Base-by-base conservation (phyloP, 2,888 invertebrate genomes). In the Agrotis puta region DNA sequence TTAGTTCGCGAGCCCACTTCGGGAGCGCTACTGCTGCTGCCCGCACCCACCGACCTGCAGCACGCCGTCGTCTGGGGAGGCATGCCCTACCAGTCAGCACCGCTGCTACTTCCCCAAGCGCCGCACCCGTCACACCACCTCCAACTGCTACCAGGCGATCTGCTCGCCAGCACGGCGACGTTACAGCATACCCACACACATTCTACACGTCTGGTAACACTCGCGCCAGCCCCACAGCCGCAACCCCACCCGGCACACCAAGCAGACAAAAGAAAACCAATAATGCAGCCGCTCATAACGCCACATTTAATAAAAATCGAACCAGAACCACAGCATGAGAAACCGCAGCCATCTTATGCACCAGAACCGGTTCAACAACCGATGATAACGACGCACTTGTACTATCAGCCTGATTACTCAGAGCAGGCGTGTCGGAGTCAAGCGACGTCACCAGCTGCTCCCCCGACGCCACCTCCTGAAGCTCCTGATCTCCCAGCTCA, bases 1-100 rank as follows among this genome's bases (percentile, higher is more conserved):
- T 96, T 99, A 88, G 98, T 98, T 64, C 97, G 98, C 79, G 99
- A 99, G 91, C 98, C 98, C 45, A 97, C 98, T 27, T 98, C 98
- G 5, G 98, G 98, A 58, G 98, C 98, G 85, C 96, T 98, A 76
- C 97, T 98, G 81, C 97, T 98, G 79, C 96, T 98, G 85, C 98
- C 98, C 58, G 97, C 98, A 50, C 97, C 98, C 58, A 97, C 93
- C 3, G 97, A 97, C 88, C 94, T 98, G 79, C 97, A 97, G 80
- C 97, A 98, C 90, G 97, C 98, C 0, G 97, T 98, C 57, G 97
- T 98, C 24, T 98, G 98, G 98, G 98, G 98, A 51, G 97, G 97
- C 86, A 97, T 97, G 90, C 92, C 96, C 75, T 95, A 95, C 81
- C 90, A 95, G 2, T 92, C 95, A 0, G 90, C 95, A 73, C 95